Conservation (phyloP, 92 coral and sea anemone genomes). For the Phenganax marumi region DNA sequence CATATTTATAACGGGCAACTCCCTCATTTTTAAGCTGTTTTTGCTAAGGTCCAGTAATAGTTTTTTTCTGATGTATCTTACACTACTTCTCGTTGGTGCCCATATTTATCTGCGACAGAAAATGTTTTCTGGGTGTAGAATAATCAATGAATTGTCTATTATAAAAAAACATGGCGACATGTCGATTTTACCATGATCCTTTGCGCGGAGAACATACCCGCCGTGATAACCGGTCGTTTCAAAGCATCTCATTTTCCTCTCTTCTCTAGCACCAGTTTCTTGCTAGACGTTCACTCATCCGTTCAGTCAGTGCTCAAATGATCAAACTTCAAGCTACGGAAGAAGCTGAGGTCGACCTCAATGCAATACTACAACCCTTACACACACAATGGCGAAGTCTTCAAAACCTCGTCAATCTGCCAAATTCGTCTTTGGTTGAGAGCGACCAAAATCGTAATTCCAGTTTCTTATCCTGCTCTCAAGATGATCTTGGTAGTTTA, state of each 20-base stretch:
- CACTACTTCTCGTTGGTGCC: no score
- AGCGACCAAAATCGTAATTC: neutral
- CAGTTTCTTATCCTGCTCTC: conserved; percentile 15
- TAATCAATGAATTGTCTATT: no score
- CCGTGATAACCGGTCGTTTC: neutral
- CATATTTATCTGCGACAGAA: no score
- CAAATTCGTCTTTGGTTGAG: neutral
- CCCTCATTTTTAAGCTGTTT: no score
- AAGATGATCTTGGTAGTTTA: conserved; percentile 36
- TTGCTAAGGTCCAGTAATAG: neutral
- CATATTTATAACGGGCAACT: neutral
- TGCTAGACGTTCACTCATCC: conserved; percentile 10
- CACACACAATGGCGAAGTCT: conserved; percentile 87
- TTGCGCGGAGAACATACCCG: no score
- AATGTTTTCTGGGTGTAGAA: no score
- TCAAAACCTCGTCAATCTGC: conserved; percentile 81
- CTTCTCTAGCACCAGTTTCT: conserved; percentile 67
- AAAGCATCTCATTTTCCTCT: neutral
- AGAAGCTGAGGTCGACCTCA: conserved; percentile 76
- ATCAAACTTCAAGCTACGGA: conserved; percentile 78
- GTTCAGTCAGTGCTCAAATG: conserved; percentile 59
- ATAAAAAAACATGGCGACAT: no score
- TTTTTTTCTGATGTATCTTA: no score
- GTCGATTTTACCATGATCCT: no score
- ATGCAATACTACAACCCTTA: conserved; percentile 76